Evolutionary conservation across 2,888 invertebrate species (phyloP).

Genomic region (Tethea ocularis): DNA sequence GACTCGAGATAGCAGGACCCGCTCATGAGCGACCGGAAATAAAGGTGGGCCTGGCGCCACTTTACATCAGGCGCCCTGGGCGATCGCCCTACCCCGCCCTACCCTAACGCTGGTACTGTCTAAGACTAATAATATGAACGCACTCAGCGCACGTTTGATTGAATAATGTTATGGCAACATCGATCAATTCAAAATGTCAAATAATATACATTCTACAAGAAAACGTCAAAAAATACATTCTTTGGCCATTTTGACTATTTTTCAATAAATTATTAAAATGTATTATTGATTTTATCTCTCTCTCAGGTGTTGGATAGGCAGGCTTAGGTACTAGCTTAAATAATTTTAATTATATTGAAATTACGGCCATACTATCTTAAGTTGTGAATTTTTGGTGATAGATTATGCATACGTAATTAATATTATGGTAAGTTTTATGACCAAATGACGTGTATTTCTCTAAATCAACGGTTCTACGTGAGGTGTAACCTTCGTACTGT

Average conservation of each 20-base stretch:
- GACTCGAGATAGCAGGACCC: too few relatives aligned
- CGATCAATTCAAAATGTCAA: too few relatives aligned
- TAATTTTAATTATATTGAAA: slow-evolving; percentile 21
- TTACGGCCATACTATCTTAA: slow-evolving; percentile 34
- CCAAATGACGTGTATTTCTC: slow-evolving; percentile 68
- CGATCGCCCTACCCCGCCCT: too few relatives aligned
- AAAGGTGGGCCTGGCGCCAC: too few relatives aligned
- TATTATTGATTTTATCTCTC: slow-evolving; percentile 62
- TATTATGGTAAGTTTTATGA: slow-evolving; percentile 59
- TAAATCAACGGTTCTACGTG: slow-evolving; percentile 23
- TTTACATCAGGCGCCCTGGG: too few relatives aligned
- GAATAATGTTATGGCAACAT: too few relatives aligned
- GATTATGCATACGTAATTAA: slow-evolving; percentile 13
- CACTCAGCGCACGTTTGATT: too few relatives aligned
- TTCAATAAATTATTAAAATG: slow-evolving; percentile 48
- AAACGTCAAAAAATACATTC: slow-evolving; percentile 36
- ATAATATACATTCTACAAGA: neutral
- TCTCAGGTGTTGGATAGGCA: slow-evolving; percentile 40
- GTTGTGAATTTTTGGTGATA: slow-evolving; percentile 42
- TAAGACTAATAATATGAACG: too few relatives aligned
- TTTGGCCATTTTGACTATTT: slow-evolving; percentile 60
- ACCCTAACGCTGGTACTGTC: too few relatives aligned
- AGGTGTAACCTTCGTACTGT: slow-evolving; percentile 15
- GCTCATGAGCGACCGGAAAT: too few relatives aligned
- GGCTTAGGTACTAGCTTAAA: slow-evolving; percentile 22